phyloP scores from a whole-genome alignment of 2,797 vertebrate species.

The Tachyglossus aculeatus region DNA sequence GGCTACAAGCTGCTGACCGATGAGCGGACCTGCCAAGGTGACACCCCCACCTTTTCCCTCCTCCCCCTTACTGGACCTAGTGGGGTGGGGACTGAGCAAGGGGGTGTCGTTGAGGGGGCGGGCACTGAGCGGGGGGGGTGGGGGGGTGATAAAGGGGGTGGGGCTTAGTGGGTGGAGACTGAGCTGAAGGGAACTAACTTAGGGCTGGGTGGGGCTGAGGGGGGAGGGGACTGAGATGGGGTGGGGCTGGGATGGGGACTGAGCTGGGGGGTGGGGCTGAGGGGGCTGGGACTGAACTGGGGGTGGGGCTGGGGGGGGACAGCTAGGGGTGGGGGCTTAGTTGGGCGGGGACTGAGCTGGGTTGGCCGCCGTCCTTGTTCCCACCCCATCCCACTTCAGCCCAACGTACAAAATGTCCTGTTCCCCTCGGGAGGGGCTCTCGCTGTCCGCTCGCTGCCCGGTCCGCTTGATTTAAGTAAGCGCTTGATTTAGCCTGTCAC shows the following conservation, averaged over 20 bases:
- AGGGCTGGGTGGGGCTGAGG: neutral
- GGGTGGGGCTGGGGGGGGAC: neutral
- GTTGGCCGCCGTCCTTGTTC: no score
- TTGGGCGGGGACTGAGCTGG: neutral
- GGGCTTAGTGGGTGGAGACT: neutral
- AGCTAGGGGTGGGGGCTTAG: accelerated
- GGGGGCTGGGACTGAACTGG: accelerated
- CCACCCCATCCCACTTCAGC: no score
- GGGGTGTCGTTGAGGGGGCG: neutral
- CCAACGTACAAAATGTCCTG: no score
- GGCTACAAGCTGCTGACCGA: conserved; percentile 96
- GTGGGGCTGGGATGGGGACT: neutral
- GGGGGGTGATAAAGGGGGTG: accelerated
- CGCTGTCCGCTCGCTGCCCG: no score
- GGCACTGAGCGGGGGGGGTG: neutral
- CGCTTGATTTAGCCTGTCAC: no score
- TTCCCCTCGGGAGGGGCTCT: no score
- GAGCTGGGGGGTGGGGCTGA: neutral
- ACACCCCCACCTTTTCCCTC: conserved; percentile 42
- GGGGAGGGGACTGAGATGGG: neutral
- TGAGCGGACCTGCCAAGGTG: conserved; percentile 95
- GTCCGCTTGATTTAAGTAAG: no score
- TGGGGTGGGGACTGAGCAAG: accelerated
- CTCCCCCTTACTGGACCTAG: accelerated
- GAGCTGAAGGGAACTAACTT: neutral